Conservation (phyloP, 92 coral and sea anemone genomes). For the Chrysogorgia sp. region DNA sequence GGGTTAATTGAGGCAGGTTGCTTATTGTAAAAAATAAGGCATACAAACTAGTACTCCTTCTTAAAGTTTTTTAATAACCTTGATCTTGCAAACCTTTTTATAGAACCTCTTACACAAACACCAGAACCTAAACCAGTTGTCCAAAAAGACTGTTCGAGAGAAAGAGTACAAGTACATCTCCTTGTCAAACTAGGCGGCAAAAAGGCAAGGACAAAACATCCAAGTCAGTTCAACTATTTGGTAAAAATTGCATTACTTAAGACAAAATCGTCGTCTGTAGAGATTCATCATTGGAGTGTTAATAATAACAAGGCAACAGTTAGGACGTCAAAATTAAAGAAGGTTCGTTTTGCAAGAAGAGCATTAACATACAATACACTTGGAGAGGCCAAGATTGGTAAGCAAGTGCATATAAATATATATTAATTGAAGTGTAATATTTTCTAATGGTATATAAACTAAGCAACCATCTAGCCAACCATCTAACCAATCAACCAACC, state of each 20-base stretch:
- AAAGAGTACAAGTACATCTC: conserved; percentile 26
- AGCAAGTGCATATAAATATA: not conserved
- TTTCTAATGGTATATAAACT: too few relatives aligned
- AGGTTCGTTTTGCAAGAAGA: conserved; percentile 21
- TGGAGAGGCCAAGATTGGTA: conserved; percentile 45
- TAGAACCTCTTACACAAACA: too few relatives aligned
- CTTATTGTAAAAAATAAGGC: too few relatives aligned
- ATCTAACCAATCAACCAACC: too few relatives aligned
- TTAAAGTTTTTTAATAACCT: too few relatives aligned
- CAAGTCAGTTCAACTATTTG: conserved; percentile 1
- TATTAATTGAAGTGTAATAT: too few relatives aligned
- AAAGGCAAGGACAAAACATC: conserved; percentile 3
- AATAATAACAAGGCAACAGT: conserved; percentile 2
- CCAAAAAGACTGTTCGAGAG: conserved; percentile 15
- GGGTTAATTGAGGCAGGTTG: too few relatives aligned
- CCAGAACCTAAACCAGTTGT: too few relatives aligned
- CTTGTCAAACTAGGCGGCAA: conserved; percentile 2
- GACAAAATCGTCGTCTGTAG: conserved; percentile 2
- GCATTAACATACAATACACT: not conserved
- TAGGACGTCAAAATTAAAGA: conserved; percentile 16
- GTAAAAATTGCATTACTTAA: conserved; percentile 23
- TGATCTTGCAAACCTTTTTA: too few relatives aligned
- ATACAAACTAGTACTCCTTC: too few relatives aligned
- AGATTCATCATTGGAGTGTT: conserved; percentile 36
- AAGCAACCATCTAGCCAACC: too few relatives aligned